Evolutionary conservation across 92 coral and sea anemone genomes (phyloP).

Genomic region (Metridium senile): DNA sequence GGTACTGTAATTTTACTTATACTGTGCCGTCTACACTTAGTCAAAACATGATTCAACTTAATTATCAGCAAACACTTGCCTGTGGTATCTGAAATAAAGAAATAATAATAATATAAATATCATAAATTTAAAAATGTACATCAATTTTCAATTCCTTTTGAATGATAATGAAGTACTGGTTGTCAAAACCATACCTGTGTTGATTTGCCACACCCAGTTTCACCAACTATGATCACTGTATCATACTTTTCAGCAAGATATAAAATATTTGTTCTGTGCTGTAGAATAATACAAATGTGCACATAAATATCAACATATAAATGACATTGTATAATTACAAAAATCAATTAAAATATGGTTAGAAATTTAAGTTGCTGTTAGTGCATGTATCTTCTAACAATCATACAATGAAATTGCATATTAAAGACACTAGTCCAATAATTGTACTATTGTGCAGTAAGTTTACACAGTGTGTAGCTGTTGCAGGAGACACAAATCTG

Average conservation of each 20-base stretch:
- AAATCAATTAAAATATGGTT: background rate
- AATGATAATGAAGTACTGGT: background rate
- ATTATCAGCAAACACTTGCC: conserved; percentile 46
- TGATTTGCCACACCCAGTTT: conserved; percentile 99
- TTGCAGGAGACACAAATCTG: no score
- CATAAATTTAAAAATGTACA: background rate
- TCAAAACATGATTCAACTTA: no score
- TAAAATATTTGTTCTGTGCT: conserved; percentile 97
- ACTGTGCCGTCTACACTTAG: no score
- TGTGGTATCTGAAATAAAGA: conserved; percentile 72
- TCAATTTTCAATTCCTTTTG: no score
- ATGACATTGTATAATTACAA: background rate
- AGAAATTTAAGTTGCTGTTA: background rate
- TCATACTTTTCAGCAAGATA: conserved; percentile 94
- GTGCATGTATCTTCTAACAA: background rate
- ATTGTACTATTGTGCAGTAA: no score
- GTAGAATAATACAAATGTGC: background rate
- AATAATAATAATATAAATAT: background rate
- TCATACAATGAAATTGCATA: no score
- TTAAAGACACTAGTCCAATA: conserved; percentile 13
- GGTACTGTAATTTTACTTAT: no score
- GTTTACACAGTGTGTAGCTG: no score
- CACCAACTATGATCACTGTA: conserved; percentile 93
- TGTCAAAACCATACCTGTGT: conserved; percentile 74
- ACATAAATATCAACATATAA: background rate